Evolutionary conservation across 2,888 invertebrate species (phyloP).

Genomic region (Flexamia atlantica): DNA sequence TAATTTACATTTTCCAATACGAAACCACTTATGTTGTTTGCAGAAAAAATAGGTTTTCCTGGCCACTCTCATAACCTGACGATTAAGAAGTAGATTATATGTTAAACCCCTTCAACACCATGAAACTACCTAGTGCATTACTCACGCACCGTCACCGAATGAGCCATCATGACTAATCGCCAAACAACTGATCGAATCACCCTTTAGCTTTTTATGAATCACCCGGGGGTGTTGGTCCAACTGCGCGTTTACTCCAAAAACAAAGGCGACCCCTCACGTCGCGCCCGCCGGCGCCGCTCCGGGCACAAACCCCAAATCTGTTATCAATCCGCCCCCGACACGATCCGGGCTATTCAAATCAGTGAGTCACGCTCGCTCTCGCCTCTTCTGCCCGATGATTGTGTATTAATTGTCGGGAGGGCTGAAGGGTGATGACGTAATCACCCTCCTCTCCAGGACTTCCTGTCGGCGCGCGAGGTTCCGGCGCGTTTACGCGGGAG

Average conservation of each 20-base stretch:
- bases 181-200: conserved; percentile 27
- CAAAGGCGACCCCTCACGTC: too few species aligned
- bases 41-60: too few species aligned
- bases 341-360: conserved; percentile 51
- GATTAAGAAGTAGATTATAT: too few species aligned
- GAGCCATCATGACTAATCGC: conserved; percentile 15
- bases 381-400: conserved; percentile 37
- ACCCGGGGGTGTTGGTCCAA: background rate
- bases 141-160: background rate
- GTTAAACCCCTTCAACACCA: background rate
- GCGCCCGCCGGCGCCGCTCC: background rate
- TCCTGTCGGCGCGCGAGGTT: background rate
- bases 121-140: background rate
- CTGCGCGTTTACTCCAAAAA: conserved; percentile 2
- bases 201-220: conserved; percentile 40
- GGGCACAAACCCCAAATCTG: conserved; percentile 29
- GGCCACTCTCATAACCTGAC: too few species aligned
- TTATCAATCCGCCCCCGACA: conserved; percentile 51
- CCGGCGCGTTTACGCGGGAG: conserved; percentile 28
- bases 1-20: too few species aligned
- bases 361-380: conserved; percentile 3
- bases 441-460: conserved; percentile 5
- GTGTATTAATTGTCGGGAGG: conserved; percentile 48
- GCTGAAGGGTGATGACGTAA: conserved; percentile 41
- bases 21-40: too few species aligned